Conservation (phyloP, 2,113 vertebrate species). For the Vicugna pacos region DNA sequence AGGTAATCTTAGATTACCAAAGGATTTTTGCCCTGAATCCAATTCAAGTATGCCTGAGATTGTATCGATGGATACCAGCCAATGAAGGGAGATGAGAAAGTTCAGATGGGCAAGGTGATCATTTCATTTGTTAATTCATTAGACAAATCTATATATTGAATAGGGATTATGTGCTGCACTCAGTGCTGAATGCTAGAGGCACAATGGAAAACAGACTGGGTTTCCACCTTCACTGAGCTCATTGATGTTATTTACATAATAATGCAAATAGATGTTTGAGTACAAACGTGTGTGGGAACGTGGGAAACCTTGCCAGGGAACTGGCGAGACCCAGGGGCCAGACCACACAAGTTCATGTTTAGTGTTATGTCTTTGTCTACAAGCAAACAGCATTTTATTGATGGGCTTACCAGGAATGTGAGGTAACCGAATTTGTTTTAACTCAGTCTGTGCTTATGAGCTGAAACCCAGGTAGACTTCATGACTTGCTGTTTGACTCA, state of each 20-base stretch:
- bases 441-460: neutral
- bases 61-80: neutral
- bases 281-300: neutral
- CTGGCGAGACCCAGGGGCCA: neutral
- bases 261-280: neutral
- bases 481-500: neutral
- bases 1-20: slow-evolving; percentile 1
- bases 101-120: neutral
- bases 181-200: neutral
- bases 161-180: neutral
- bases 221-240: neutral
- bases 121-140: neutral
- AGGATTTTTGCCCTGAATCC: neutral
- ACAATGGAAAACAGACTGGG: neutral
- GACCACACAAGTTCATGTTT: neutral
- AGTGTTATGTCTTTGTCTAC: neutral
- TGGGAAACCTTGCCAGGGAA: neutral
- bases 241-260: neutral
- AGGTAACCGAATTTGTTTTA: neutral
- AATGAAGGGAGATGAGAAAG: neutral
- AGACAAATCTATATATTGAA: neutral
- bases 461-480: neutral
- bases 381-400: neutral
- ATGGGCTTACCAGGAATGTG: neutral
- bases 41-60: neutral